Conservation (phyloP, 2,113 vertebrate species). For the Stomatorhinus ivindoensis region DNA sequence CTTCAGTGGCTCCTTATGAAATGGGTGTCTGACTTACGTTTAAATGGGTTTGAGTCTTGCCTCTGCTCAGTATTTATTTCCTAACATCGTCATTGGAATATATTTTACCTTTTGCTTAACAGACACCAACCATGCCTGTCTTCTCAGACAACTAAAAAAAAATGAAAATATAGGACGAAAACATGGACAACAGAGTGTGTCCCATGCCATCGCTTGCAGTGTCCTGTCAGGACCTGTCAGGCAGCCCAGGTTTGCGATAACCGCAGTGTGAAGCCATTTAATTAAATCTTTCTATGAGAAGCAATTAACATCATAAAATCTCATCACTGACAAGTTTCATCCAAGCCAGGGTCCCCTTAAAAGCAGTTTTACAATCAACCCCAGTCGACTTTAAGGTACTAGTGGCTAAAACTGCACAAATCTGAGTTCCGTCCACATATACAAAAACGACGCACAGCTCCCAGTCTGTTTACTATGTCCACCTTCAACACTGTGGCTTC, state of each 20-base stretch:
- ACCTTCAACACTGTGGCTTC: neutral
- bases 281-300: neutral
- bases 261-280: neutral
- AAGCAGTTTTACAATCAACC: neutral
- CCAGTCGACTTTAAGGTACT: neutral
- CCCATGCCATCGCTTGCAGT: neutral
- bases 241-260: neutral
- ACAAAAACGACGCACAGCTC: neutral
- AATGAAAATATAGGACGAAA: neutral
- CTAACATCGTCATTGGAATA: neutral
- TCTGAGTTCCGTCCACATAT: neutral
- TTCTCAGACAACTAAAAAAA: neutral
- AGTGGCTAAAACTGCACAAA: neutral
- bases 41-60: neutral
- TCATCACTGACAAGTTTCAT: neutral
- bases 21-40: neutral
- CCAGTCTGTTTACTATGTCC: neutral
- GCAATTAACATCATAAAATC: neutral
- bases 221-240: neutral
- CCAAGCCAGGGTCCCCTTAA: neutral
- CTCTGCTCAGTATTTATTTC: neutral
- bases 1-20: neutral
- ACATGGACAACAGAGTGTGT: neutral
- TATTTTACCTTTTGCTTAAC: neutral
- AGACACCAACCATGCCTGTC: neutral